Base-by-base conservation (phyloP, 2,888 invertebrate species). In the Zele albiditarsus region DNA sequence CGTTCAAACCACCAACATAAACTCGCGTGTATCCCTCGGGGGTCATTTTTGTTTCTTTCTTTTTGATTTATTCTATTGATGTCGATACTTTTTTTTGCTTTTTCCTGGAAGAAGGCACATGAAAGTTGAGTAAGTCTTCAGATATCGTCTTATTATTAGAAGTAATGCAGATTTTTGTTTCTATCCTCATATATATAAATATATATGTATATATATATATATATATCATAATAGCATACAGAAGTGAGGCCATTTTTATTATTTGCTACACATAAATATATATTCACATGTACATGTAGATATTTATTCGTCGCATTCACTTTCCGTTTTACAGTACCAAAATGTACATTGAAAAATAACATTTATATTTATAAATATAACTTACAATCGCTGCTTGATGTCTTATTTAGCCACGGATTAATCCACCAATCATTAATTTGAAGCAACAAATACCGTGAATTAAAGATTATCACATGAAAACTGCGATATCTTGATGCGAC, bases 1-100 rank as follows among this genome's bases (percentile, higher is more conserved):
- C 96, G 86, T 94, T 94, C 82, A 97, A 92, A 86, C 96, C 97
- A 84, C 97, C 97, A 86, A 97, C 96, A 90, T 96, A 97, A 82
- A 97, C 96, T 89, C 96, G 93, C 83, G 96, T 95, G 85, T 88
- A 89, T 77, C 89, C 88, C 76, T 89, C 89, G 25, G 89, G 87
- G 70, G 88, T 89, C 89, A 89, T 89, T 73, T 33, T 66, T 49
- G 27, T 57, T 27, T 57, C 38, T 31, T 49, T 53, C 20, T 58
- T 74, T 31, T 62, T 62, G 42, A 60, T 23, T 71, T 76, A 63
- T 71, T 46, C 42, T 46, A 16, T 53, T 23, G 65, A 62, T 42
- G 31, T 46, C 16, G 16, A 69, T 57, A 62, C n/a, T 38, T 69
- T 62, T 46, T 53, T 53, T 53, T 53, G 46, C 28, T n/a, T 38